phyloP scores from a whole-genome alignment of 2,113 vertebrate genomes.

The Danionella cerebrum region DNA sequence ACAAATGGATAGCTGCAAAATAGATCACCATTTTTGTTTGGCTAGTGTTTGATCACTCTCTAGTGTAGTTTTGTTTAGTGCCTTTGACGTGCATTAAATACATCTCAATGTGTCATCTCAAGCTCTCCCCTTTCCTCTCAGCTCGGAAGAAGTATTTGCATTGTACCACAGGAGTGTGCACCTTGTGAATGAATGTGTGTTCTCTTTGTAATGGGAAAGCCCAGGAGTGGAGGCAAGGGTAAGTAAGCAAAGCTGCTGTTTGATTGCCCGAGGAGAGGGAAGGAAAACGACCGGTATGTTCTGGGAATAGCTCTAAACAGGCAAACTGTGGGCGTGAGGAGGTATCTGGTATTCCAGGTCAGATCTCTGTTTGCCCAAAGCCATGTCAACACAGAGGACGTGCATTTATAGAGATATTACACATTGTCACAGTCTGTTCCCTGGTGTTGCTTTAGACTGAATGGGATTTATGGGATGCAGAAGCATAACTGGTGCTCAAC shows the following conservation, averaged over 20 bases:
- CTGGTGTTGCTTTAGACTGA: conserved; percentile 54
- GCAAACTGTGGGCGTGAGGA: conserved; percentile 35
- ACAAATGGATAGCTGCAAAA: not conserved
- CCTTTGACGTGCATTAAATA: conserved; percentile 20
- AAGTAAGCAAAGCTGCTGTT: conserved; percentile 47
- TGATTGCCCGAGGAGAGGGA: conserved; percentile 60
- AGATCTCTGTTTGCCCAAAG: conserved; percentile 62
- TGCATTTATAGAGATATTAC: conserved; percentile 70
- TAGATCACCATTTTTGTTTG: not conserved
- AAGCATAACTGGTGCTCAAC: conserved; percentile 47
- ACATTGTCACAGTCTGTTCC: conserved; percentile 37
- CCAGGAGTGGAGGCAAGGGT: conserved; percentile 49
- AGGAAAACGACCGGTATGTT: conserved; percentile 54
- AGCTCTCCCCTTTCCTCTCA: not conserved
- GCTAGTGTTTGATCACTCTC: conserved; percentile 5
- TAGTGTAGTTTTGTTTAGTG: conserved; percentile 7
- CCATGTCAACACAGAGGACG: conserved; percentile 66
- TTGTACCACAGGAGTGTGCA: conserved; percentile 39
- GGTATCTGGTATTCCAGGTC: conserved; percentile 62
- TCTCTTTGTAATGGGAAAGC: conserved; percentile 56
- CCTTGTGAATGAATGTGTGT: conserved; percentile 53
- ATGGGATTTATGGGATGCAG: conserved; percentile 54
- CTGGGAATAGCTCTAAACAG: conserved; percentile 43
- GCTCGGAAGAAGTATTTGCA: conserved; percentile 41
- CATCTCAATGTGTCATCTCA: not conserved